These are phyloP conservation scores for Pseudobourletiella spinata DNA, from an alignment of 1,140 invertebrate species.

Conservation along the genomic window DNA sequence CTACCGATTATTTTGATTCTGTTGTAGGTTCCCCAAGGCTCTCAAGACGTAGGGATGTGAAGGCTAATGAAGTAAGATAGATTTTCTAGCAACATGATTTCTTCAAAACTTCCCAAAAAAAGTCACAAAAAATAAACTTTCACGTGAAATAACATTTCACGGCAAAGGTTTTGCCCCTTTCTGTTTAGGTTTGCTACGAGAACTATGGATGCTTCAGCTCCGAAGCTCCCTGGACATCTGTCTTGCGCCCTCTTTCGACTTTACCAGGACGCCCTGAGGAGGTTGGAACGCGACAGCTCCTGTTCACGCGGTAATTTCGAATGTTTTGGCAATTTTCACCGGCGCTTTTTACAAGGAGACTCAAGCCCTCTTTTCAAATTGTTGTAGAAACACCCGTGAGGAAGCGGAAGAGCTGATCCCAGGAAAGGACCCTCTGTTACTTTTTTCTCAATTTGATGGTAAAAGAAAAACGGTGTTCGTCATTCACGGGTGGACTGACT, in stretches of 20 bases:
- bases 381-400: neutral
- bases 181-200: slow-evolving; percentile 38
- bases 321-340: no score
- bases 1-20: neutral
- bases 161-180: neutral
- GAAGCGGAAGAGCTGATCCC: slow-evolving; percentile 10
- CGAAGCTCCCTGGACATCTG: slow-evolving; percentile 39
- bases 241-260: slow-evolving; percentile 23
- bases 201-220: slow-evolving; percentile 42
- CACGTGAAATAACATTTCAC: no score
- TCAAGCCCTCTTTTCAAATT: no score
- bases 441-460: slow-evolving; percentile 10
- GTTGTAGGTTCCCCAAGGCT: neutral
- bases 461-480: slow-evolving; percentile 18
- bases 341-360: no score
- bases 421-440: slow-evolving; percentile 22
- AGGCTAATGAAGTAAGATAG: neutral
- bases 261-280: slow-evolving; percentile 15
- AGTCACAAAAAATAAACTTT: no score
- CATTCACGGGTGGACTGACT: slow-evolving; percentile 28
- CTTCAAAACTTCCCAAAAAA: no score
- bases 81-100: no score
- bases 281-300: slow-evolving; percentile 25
- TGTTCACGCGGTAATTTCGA: slow-evolving; percentile 17
- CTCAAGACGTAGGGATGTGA: neutral